These are phyloP conservation scores for Pseudoatta argentina DNA, from an alignment of 1,140 invertebrate species.

Conservation along the genomic window DNA sequence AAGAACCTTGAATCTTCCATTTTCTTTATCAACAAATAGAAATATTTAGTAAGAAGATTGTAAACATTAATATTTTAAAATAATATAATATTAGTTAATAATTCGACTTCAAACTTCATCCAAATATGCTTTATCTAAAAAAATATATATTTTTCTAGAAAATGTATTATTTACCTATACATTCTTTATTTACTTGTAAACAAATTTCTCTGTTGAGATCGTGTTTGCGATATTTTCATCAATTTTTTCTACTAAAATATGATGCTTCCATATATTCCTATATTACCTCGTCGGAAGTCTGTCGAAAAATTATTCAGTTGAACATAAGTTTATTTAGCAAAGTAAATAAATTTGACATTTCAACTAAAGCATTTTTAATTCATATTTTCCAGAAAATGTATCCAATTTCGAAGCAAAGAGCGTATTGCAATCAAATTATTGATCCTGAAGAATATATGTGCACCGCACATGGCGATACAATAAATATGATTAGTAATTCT, in stretches of 20 bases:
- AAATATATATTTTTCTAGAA: neutral
- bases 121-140: neutral
- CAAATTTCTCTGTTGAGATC: constrained; percentile 8
- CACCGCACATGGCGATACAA: neutral
- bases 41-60: neutral
- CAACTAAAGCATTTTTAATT: constrained; percentile 44
- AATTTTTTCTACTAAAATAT: constrained; percentile 3
- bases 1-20: neutral
- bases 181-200: constrained; percentile 16
- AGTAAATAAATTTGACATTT: constrained; percentile 51
- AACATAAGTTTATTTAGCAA: constrained; percentile 40
- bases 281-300: neutral
- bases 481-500: constrained; percentile 15
- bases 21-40: neutral
- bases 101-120: neutral
- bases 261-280: neutral
- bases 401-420: neutral
- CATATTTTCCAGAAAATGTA: constrained; percentile 30
- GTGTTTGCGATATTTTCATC: neutral
- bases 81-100: neutral
- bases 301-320: constrained; percentile 41
- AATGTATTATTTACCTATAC: neutral
- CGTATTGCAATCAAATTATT: constrained; percentile 34
- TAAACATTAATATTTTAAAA: neutral
- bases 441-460: constrained; percentile 16